phyloP scores from a whole-genome alignment of 2,888 invertebrate species.

The Anthrax anthrax region DNA sequence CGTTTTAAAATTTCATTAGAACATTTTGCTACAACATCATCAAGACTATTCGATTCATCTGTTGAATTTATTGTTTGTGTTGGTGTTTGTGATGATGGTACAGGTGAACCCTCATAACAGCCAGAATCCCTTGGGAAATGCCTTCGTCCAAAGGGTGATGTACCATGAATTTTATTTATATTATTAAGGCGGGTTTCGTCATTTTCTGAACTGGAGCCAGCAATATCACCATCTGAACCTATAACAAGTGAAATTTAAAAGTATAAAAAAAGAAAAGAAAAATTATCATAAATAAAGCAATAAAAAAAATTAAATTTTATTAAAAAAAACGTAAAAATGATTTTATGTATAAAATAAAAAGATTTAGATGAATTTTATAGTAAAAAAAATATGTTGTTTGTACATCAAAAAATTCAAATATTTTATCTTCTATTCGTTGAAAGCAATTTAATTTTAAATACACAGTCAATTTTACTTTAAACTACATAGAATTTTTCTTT shows the following conservation, averaged over 20 bases:
- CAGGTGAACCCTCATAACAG: conserved; percentile 55
- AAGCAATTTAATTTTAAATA: no score
- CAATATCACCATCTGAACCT: conserved; percentile 64
- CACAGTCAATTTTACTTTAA: no score
- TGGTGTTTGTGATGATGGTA: conserved; percentile 43
- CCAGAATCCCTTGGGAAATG: conserved; percentile 74
- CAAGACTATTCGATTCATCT: conserved; percentile 40
- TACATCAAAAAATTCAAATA: no score
- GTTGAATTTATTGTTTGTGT: conserved; percentile 40
- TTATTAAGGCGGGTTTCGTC: conserved; percentile 40
- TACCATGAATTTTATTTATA: conserved; percentile 36
- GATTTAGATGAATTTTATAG: no score
- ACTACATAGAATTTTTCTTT: no score
- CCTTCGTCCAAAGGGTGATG: conserved; percentile 62
- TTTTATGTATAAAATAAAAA: no score
- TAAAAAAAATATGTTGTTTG: no score
- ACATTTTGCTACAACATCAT: conserved; percentile 44
- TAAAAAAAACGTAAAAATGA: no score
- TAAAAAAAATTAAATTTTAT: no score
- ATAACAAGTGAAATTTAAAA: conserved; percentile 14
- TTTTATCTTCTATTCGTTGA: no score
- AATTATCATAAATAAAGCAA: no score
- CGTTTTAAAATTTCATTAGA: conserved; percentile 45
- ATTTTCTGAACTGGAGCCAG: conserved; percentile 67
- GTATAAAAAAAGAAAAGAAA: no score